These are phyloP conservation scores for Ctenicera cuprea DNA, from an alignment of 2,888 invertebrate genomes.

Conservation along the genomic window DNA sequence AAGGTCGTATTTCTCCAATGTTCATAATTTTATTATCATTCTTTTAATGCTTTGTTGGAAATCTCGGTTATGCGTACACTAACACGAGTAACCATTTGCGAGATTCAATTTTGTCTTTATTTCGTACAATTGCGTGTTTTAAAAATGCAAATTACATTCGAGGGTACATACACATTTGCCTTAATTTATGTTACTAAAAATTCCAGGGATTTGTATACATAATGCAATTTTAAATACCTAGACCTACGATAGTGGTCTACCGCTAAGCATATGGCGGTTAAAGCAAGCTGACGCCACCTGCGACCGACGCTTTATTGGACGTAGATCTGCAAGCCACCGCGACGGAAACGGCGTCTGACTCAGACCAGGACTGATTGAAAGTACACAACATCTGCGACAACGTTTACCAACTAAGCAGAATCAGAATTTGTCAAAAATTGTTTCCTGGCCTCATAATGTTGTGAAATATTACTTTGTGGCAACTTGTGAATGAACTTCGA, in stretches of 20 bases:
- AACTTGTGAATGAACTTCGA: not conserved
- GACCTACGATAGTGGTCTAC: constrained; percentile 25
- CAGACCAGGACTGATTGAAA: constrained; percentile 40
- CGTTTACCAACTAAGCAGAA: constrained; percentile 29
- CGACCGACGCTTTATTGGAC: constrained; percentile 54
- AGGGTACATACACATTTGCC: constrained; percentile 8
- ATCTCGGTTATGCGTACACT: too few relatives aligned
- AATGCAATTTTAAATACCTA: constrained; percentile 43
- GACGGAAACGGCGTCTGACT: constrained; percentile 42
- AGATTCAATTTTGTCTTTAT: too few relatives aligned
- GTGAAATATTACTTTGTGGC: not conserved
- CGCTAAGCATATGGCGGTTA: constrained; percentile 47
- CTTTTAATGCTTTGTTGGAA: too few relatives aligned
- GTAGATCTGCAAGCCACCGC: constrained; percentile 49
- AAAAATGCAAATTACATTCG: not conserved
- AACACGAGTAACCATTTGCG: too few relatives aligned
- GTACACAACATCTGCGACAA: constrained; percentile 45
- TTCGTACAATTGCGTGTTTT: too few relatives aligned
- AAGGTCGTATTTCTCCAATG: too few relatives aligned
- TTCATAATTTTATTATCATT: too few relatives aligned
- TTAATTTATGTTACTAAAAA: constrained; percentile 33
- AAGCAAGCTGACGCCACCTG: constrained; percentile 53
- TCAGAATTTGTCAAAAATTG: constrained; percentile 30
- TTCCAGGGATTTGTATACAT: constrained; percentile 30
- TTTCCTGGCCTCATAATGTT: not conserved